Percentiles rank a stretch among this genome's conserved stretches.
Conservation (phyloP, 1,140 invertebrate species). For the Brachionus rubens region DNA sequence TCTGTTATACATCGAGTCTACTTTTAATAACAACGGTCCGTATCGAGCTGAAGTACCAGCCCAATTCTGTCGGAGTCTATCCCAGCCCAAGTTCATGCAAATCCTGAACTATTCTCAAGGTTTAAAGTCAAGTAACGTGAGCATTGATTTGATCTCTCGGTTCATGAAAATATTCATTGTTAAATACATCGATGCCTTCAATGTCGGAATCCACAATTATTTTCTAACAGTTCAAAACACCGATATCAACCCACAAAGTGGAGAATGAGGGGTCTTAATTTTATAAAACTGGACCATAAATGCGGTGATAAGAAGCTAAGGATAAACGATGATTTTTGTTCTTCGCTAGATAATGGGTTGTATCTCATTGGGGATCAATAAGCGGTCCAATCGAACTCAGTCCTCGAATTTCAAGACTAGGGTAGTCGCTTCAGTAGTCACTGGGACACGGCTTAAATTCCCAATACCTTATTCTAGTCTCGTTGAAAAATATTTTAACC, state of each 20-base stretch:
- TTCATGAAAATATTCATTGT: slow-evolving; percentile 22
- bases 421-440: not conserved
- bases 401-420: not conserved
- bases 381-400: not conserved
- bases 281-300: slow-evolving; percentile 35
- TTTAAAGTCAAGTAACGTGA: slow-evolving; percentile 30
- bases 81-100: not conserved
- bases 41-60: slow-evolving; percentile 22
- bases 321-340: slow-evolving; percentile 41
- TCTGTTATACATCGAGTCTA: slow-evolving; percentile 4
- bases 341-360: slow-evolving; percentile 11
- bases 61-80: not conserved
- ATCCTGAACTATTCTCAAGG: not conserved
- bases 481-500: not conserved
- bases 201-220: slow-evolving; percentile 8
- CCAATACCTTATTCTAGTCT: not conserved
- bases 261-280: slow-evolving; percentile 39
- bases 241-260: not conserved
- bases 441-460: not conserved
- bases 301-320: not conserved
- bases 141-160: slow-evolving; percentile 35
- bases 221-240: slow-evolving; percentile 30
- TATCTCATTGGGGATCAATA: slow-evolving; percentile 13
- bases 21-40: slow-evolving; percentile 17
- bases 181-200: slow-evolving; percentile 29